Evolutionary conservation across 1,140 invertebrate genomes (phyloP).

Genomic region (Halesus radiatus): DNA sequence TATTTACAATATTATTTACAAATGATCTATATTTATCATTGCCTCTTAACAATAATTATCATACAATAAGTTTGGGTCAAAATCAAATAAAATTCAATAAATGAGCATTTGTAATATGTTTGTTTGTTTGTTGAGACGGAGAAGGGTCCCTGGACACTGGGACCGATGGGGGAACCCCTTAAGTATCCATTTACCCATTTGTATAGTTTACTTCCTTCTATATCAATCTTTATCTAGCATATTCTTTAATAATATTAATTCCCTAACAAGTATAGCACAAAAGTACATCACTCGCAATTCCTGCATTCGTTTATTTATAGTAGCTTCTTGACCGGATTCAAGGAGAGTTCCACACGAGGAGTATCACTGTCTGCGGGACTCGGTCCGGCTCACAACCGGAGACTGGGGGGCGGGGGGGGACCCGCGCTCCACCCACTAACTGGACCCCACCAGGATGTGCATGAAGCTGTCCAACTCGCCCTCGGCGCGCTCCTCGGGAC

Average conservation of each 20-base stretch:
- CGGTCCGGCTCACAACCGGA: slow-evolving; percentile 47
- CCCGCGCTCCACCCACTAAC: slow-evolving; percentile 61
- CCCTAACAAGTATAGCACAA: slow-evolving; percentile 58
- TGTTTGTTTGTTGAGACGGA: slow-evolving; percentile 15
- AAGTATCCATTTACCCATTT: slow-evolving; percentile 12
- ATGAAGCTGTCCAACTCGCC: slow-evolving; percentile 62
- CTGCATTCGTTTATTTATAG: slow-evolving; percentile 52
- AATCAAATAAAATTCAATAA: slow-evolving; percentile 45
- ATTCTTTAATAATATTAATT: slow-evolving; percentile 52
- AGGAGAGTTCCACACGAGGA: slow-evolving; percentile 17
- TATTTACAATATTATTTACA: slow-evolving; percentile 56
- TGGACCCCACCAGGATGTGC: slow-evolving; percentile 69
- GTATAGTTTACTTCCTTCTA: slow-evolving; percentile 4
- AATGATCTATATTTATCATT: slow-evolving; percentile 48
- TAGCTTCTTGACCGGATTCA: slow-evolving; percentile 14
- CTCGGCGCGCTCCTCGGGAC: slow-evolving; percentile 64
- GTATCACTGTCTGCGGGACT: slow-evolving; percentile 11
- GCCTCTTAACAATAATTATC: slow-evolving; percentile 50
- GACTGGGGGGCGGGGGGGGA: slow-evolving; percentile 22
- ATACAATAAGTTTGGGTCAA: slow-evolving; percentile 36
- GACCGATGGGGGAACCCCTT: slow-evolving; percentile 12
- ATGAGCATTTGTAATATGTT: slow-evolving; percentile 53
- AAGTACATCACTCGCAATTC: slow-evolving; percentile 57
- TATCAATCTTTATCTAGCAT: slow-evolving; percentile 16
- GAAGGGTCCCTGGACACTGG: slow-evolving; percentile 38